Evolutionary conservation across 2,113 vertebrate genomes (phyloP), one percentile per base, ranked within the genome.

Genomic region (Brachyistius frenatus): DNA sequence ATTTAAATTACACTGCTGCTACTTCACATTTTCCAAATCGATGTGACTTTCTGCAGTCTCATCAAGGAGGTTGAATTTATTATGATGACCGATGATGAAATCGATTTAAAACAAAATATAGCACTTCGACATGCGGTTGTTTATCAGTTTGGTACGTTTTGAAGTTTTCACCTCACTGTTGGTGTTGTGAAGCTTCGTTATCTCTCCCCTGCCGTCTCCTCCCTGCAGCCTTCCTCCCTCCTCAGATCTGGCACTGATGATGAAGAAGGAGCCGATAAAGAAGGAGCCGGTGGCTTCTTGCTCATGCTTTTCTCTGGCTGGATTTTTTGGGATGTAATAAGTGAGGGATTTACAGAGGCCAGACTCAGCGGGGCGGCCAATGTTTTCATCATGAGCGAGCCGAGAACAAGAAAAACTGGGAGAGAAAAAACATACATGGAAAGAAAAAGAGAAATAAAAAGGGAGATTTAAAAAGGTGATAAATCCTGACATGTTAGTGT

Each of bases 281-380:
- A 23, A 66, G 69, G 56, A 55, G 55, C 49, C 57, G 15, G 57
- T 52, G n/a, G 57, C 7, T 23, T 14, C 15, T 23, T 72, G 62
- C 55, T 77, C 39, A 77, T 77, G 49, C 35, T 50, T 67, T 72
- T 62, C 53, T 30, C 32, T 41, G 14, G 32, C 81, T 32, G 65
- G 37, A 54, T 58, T 62, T 73, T 53, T 23, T 23, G 23, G n/a
- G 60, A 75, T 75, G 39, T 78, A 78, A 84, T 84, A 69, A 65
- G 32, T n/a, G n/a, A 23, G 58, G 69, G 50, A 65, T 73, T 77
- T 77, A 56, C 49, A 30, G 50, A 46, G 46, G 54, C 37, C 39
- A 13, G 70, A 39, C 32, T 79, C 37, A 71, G 54, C 0, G 8
- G 66, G 66, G 46, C 1, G 11, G 14, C 37, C 76, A 41, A 44